Evolutionary conservation across 2,113 vertebrate species (phyloP).

Genomic region (Ardeotis arabs): DNA sequence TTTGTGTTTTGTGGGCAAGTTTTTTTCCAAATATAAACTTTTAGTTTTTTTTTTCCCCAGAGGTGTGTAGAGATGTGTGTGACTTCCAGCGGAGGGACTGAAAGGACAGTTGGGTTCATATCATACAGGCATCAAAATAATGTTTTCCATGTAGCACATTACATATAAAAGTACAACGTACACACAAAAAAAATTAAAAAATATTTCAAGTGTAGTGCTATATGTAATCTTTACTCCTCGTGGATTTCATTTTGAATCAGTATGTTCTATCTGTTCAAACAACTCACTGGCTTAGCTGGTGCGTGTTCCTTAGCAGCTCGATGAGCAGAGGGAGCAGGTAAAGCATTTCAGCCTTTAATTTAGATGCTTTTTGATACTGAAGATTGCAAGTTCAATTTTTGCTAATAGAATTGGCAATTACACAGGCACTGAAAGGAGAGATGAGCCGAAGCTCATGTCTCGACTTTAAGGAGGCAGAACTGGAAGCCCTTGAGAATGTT

Average conservation of each 20-base stretch:
- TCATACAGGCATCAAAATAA: not conserved
- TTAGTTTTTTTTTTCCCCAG: not conserved
- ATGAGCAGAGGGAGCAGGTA: not conserved
- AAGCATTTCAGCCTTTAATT: not conserved
- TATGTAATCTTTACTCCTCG: not conserved
- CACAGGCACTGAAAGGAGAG: not conserved
- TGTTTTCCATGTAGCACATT: not conserved
- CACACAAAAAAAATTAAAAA: not conserved
- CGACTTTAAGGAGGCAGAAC: not conserved
- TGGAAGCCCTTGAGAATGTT: not conserved
- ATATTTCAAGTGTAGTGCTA: not conserved
- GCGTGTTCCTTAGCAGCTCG: not conserved
- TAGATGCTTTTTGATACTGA: not conserved
- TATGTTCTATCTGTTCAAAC: not conserved
- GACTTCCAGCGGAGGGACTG: not conserved
- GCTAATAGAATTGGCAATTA: not conserved
- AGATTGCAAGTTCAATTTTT: not conserved
- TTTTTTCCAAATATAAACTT: not conserved
- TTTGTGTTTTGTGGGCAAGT: not conserved
- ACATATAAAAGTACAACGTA: rapidly evolving
- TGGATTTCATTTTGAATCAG: not conserved
- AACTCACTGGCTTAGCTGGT: not conserved
- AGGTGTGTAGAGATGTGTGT: not conserved
- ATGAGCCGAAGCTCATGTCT: not conserved
- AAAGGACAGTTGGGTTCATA: not conserved